A percentile compares a stretch with the other conserved stretches of the same genome.
phyloP scores from a whole-genome alignment of 1,140 invertebrate species.

The Aphelenchoides avenae region DNA sequence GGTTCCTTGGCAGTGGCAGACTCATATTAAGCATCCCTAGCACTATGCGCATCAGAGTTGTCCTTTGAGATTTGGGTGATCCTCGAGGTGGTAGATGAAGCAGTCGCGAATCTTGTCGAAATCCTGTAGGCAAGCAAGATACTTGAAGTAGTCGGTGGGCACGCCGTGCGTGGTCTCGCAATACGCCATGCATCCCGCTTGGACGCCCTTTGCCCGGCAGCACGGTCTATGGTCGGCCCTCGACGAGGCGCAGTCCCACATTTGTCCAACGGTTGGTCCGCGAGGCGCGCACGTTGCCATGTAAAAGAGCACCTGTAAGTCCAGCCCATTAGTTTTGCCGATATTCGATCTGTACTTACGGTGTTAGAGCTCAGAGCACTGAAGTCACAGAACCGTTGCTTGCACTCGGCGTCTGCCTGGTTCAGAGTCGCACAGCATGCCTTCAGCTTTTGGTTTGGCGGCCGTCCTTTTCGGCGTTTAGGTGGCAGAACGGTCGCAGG shows the following conservation, averaged over 20 bases:
- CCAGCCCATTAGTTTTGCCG: not conserved
- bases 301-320: slow-evolving; percentile 47
- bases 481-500: slow-evolving; percentile 26
- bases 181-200: slow-evolving; percentile 50
- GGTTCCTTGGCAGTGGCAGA: no score
- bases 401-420: slow-evolving; percentile 52
- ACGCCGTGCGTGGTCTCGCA: slow-evolving; percentile 59
- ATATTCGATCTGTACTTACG: slow-evolving; percentile 17
- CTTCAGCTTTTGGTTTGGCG: slow-evolving; percentile 51
- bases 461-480: slow-evolving; percentile 25
- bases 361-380: slow-evolving; percentile 47
- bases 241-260: slow-evolving; percentile 58
- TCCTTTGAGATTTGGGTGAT: slow-evolving; percentile 55
- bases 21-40: no score
- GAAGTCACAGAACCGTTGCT: slow-evolving; percentile 55
- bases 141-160: slow-evolving; percentile 57
- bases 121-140: slow-evolving; percentile 51
- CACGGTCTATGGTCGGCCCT: slow-evolving; percentile 46
- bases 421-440: slow-evolving; percentile 50
- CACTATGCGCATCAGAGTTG: no score
- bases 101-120: slow-evolving; percentile 58
- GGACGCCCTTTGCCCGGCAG: slow-evolving; percentile 37
- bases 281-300: slow-evolving; percentile 36
- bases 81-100: slow-evolving; percentile 49
- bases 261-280: slow-evolving; percentile 57